Conservation (phyloP, 2,797 vertebrate genomes). For the Manis javanica region DNA sequence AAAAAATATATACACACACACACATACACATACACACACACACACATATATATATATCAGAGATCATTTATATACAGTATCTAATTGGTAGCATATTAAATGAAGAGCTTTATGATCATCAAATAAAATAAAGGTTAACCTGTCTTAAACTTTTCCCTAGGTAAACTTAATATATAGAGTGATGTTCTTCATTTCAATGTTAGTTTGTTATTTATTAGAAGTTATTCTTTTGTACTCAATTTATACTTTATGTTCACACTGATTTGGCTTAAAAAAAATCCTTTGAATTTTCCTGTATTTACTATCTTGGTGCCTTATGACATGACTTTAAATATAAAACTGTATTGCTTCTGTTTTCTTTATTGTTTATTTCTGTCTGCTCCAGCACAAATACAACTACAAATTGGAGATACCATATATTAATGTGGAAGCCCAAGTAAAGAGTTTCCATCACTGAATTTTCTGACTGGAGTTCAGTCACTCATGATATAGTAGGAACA, state of each 20-base stretch:
- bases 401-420: not conserved
- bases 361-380: conserved; percentile 34
- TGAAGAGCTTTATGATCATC: not conserved
- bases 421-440: conserved; percentile 33
- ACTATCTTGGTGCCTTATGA: not conserved
- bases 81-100: conserved; percentile 16
- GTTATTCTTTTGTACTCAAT: not conserved
- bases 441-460: conserved; percentile 26
- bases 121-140: conserved; percentile 15
- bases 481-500: not conserved
- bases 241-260: not conserved
- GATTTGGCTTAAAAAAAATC: conserved; percentile 18
- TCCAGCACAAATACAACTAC: not conserved
- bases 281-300: conserved; percentile 41
- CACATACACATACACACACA: too few species aligned
- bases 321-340: conserved; percentile 8
- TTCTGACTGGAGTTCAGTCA: not conserved
- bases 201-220: not conserved
- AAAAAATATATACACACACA: not conserved
- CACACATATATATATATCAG: too few species aligned
- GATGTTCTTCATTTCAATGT: not conserved
- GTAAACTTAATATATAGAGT: not conserved
- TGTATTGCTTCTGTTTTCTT: conserved; percentile 19
- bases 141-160: conserved; percentile 3
- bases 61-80: not conserved